Base-by-base conservation (phyloP, 2,888 invertebrate genomes). In the Protodeltote pygarga region DNA sequence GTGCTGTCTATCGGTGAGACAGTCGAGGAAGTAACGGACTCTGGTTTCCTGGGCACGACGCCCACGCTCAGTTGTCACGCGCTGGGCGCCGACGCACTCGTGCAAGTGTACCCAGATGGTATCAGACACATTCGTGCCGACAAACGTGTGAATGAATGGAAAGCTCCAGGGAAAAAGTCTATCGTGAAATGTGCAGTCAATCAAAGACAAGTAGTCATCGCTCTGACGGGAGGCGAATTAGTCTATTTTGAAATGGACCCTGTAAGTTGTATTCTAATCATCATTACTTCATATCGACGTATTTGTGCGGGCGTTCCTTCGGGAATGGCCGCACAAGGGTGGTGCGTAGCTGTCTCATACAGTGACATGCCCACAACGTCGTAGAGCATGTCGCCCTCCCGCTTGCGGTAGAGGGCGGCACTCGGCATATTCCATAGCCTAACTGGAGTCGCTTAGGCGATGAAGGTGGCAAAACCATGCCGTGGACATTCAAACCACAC, bases 181-280 rank as follows among this genome's bases (percentile, higher is more conserved):
- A 99, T 99, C 47, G 97, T 98, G 0, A 98, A 98, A 84, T 99
- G 99, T 87, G 99, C 99, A 0, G 98, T 99, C 10, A 99, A 99
- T 91, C 98, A 98, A 83, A 93, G 99, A 52, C 99, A 99, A 92
- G 99, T 99, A 17, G 99, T 99, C 0, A 99, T 99, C 60, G 99
- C 99, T 1, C 92, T 99, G 29, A 97, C 98, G 21, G 99, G 99
- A 2, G 98, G 99, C 23, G 99, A 99, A 92, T 93, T 99, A 50
- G 98, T 99, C 27, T 99, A 99, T 92, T 99, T 99, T 84, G 99
- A 99, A 93, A 98, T 99, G 98, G 99, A 99, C 87, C 96, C 98
- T 66, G 98, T 98, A 94, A 95, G 96, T 83, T 52, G 1, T 8
- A 13, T 39, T 19, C 4, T 11, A 2, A 44, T 19, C 21, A 6